These are phyloP conservation scores for Monopterus albus DNA, from an alignment of 2,113 vertebrate genomes.

Conservation along the genomic window DNA sequence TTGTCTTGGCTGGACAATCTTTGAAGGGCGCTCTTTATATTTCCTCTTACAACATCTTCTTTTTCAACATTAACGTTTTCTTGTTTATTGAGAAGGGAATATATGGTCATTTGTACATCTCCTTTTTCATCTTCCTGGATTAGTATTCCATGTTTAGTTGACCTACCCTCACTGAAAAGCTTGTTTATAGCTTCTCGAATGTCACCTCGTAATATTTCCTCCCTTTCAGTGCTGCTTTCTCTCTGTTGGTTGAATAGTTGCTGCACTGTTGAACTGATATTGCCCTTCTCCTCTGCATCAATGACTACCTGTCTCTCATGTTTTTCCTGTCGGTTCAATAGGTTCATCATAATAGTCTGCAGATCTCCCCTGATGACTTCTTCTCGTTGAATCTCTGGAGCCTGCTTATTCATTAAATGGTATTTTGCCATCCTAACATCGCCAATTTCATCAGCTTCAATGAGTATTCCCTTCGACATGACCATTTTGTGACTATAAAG, in stretches of 20 bases:
- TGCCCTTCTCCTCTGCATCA: conserved; percentile 88
- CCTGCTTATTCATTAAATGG: conserved; percentile 88
- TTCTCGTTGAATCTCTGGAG: conserved; percentile 90
- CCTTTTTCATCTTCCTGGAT: conserved; percentile 94
- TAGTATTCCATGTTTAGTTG: conserved; percentile 87
- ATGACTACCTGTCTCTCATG: conserved; percentile 81
- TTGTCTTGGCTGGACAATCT: conserved; percentile 80
- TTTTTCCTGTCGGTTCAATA: conserved; percentile 83
- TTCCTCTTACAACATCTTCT: conserved; percentile 85
- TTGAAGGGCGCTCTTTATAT: conserved; percentile 86
- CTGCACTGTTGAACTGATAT: conserved; percentile 86
- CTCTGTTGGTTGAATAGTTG: conserved; percentile 86
- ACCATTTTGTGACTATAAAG: conserved; percentile 89
- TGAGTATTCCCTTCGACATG: conserved; percentile 88
- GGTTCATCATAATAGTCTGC: conserved; percentile 88
- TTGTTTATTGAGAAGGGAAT: conserved; percentile 90
- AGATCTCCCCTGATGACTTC: conserved; percentile 88
- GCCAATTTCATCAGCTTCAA: conserved; percentile 91
- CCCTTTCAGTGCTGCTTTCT: conserved; percentile 81
- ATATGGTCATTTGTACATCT: conserved; percentile 92
- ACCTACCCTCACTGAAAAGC: conserved; percentile 80
- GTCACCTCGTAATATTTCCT: conserved; percentile 88
- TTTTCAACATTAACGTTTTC: conserved; percentile 73
- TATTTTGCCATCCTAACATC: conserved; percentile 94
- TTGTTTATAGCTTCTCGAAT: conserved; percentile 88